These are phyloP conservation scores for Chlorocebus sabaeus DNA, from an alignment of 2,113 vertebrate species.

Conservation along the genomic window DNA sequence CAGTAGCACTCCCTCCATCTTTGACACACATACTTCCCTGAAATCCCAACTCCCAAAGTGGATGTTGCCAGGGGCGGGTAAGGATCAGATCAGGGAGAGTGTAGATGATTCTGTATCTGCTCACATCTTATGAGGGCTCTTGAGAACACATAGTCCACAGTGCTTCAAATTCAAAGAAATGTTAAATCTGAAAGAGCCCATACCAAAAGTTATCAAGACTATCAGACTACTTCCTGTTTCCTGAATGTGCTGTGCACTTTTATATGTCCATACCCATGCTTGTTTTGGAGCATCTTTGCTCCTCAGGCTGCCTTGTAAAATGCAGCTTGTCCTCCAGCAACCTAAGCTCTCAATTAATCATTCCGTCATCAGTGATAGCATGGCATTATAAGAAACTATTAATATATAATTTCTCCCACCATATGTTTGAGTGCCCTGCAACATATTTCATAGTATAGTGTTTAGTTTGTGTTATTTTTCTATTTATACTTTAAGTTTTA, in stretches of 20 bases:
- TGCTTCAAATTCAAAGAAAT: slow-evolving; percentile 11
- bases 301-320: background rate
- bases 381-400: background rate
- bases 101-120: slow-evolving; percentile 18
- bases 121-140: background rate
- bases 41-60: background rate
- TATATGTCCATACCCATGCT: background rate
- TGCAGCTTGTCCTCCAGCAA: background rate
- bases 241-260: background rate
- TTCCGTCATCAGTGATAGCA: background rate
- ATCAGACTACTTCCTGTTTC: background rate
- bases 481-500: slow-evolving; percentile 23
- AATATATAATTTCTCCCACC: background rate
- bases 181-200: slow-evolving; percentile 19
- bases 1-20: background rate
- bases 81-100: slow-evolving; percentile 3
- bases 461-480: slow-evolving; percentile 26
- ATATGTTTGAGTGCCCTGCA: background rate
- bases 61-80: background rate
- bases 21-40: slow-evolving; percentile 12
- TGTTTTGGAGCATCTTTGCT: background rate
- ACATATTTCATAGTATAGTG: background rate
- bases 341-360: background rate
- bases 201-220: background rate
- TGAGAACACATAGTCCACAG: slow-evolving; percentile 25